Evolutionary conservation across 1,140 invertebrate species (phyloP), one percentile per base, ranked within the genome.

Genomic region (Formica exsecta): DNA sequence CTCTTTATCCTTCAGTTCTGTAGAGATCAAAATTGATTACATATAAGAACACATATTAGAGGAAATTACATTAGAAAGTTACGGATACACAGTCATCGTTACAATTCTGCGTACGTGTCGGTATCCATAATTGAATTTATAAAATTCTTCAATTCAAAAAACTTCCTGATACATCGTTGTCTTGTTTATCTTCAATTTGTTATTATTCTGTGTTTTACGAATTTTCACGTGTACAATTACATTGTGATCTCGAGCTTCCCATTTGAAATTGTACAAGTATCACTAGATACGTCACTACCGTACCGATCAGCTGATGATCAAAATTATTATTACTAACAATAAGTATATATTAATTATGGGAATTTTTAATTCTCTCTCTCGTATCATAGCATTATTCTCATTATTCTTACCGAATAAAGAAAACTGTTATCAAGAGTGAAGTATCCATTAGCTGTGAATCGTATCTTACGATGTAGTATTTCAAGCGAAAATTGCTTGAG

Each of bases 401-500:
- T 36, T 81, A 71, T 71, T 44, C 89, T 94, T 87, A 96, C 95
- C 89, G 94, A 94, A 80, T 95, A 95, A 8, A 96, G 80, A 0
- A 95, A 79, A 19, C 91, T 94, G 74, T 92, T 95, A 85, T 96
- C 95, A 0, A 96, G 92, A 8, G 86, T 83, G 32, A 96, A 96
- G 74, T 95, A 94, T 22, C 94, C 95, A 6, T 92, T 92, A 19
- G 94, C 95, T 13, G 95, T 95, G 41, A 95, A 95, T 29, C 87
- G 83, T 0, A 95, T 75, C 54, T 94, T 91, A 62, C 93, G 93
- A 88, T 96, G 95, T 8, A 95, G 83, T 41, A 96, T 86, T 68
- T 96, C 95, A 57, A 95, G 88, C 6, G 95, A 95, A 73, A 96
- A 96, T 59, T 95, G 91, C 65, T 95, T 92, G 5, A 96, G 93